phyloP scores from a whole-genome alignment of 2,113 vertebrate genomes.

The Odobenus rosmarus region DNA sequence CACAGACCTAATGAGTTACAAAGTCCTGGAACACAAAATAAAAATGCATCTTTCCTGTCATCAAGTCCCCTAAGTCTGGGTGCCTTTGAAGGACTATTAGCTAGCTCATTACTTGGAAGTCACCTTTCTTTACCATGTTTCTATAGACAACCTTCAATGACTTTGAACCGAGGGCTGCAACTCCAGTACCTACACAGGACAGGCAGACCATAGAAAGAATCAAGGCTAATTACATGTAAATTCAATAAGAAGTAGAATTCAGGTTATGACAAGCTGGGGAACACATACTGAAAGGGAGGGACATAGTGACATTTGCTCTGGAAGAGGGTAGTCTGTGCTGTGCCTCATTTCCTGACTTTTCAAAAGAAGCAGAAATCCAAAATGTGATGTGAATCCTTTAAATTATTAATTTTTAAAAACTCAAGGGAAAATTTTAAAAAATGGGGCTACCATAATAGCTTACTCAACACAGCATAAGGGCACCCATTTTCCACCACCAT shows the following conservation, averaged over 20 bases:
- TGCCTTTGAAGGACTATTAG: not conserved
- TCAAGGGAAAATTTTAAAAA: not conserved
- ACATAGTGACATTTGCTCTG: not conserved
- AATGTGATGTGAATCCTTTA: not conserved
- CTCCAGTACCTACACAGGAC: not conserved
- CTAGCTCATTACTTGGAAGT: not conserved
- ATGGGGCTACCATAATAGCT: not conserved
- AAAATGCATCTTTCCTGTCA: not conserved
- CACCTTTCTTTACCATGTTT: not conserved
- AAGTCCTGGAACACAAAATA: not conserved
- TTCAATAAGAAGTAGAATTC: not conserved
- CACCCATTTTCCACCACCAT: not conserved
- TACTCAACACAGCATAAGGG: too few relatives aligned
- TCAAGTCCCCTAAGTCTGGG: not conserved
- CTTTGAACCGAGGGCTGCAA: not conserved
- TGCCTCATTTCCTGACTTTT: not conserved
- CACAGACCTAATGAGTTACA: not conserved
- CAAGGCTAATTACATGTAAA: not conserved
- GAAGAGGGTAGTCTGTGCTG: not conserved
- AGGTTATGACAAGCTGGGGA: not conserved
- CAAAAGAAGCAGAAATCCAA: not conserved
- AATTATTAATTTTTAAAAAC: not conserved
- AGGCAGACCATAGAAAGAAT: not conserved
- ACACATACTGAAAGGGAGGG: not conserved
- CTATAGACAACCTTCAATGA: not conserved